Conservation (phyloP, 2,888 invertebrate species). For the Nomada goodeniana region DNA sequence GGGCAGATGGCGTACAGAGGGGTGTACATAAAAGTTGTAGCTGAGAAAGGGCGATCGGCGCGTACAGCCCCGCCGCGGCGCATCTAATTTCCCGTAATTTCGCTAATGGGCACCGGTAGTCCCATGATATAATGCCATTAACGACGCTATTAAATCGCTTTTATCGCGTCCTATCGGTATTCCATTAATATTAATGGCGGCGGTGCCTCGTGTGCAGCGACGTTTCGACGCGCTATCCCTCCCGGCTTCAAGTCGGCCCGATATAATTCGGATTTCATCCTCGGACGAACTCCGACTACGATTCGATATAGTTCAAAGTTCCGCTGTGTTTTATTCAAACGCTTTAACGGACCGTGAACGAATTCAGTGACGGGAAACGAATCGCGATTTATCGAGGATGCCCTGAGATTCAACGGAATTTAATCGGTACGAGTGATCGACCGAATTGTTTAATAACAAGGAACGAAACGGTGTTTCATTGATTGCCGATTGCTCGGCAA, state of each 20-base stretch:
- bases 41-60: slow-evolving; percentile 28
- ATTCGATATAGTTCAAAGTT: no score
- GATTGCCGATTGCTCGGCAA: no score
- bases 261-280: neutral
- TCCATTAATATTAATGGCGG: slow-evolving; percentile 69
- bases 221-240: slow-evolving; percentile 31
- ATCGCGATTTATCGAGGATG: no score
- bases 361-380: no score
- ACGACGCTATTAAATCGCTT: slow-evolving; percentile 69
- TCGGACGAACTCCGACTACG: no score
- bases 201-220: slow-evolving; percentile 51
- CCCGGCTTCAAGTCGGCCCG: slow-evolving; percentile 9
- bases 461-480: no score
- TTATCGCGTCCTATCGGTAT: slow-evolving; percentile 64
- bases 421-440: no score
- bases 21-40: slow-evolving; percentile 19
- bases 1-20: neutral
- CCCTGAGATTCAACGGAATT: no score
- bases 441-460: no score
- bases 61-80: slow-evolving; percentile 23
- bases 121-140: slow-evolving; percentile 74
- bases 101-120: slow-evolving; percentile 74
- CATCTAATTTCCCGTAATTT: slow-evolving; percentile 72
- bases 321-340: no score
- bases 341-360: no score